A percentile compares a stretch with the other conserved stretches of the same genome.
Conservation (phyloP, 64 coral and sea anemone species). For the Montipora capricornis region DNA sequence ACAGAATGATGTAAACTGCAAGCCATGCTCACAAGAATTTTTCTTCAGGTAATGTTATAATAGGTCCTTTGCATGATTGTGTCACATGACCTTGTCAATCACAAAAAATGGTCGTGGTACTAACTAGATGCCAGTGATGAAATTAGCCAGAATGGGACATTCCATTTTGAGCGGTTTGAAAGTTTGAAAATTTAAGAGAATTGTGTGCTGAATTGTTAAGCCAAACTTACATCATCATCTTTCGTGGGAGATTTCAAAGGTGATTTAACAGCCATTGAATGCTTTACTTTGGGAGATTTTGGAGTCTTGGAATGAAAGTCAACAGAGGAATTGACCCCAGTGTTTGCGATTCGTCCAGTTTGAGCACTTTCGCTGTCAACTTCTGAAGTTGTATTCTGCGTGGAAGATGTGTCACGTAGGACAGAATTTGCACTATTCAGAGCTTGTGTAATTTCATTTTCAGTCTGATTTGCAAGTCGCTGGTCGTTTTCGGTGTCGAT, state of each 20-base stretch:
- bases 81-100: too few species aligned
- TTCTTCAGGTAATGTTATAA: too few species aligned
- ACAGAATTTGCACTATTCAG: not conserved
- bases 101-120: too few species aligned
- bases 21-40: too few species aligned
- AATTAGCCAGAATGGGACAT: too few species aligned
- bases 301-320: conserved; percentile 41
- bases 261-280: conserved; percentile 34
- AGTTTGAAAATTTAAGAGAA: too few species aligned
- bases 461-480: not conserved
- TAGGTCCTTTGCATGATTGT: too few species aligned
- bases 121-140: too few species aligned
- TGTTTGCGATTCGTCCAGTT: not conserved
- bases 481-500: not conserved
- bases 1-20: too few species aligned
- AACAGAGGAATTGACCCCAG: conserved; percentile 24
- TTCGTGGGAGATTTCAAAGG: conserved; percentile 67
- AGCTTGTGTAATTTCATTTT: not conserved
- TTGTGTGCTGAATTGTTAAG: too few species aligned
- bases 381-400: not conserved
- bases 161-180: too few species aligned
- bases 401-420: not conserved
- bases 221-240: conserved; percentile 74
- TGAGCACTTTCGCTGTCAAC: not conserved
- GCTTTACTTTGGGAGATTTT: conserved; percentile 4